Conservation (phyloP, 2,888 invertebrate genomes). For the Caenorhabditis sp. region DNA sequence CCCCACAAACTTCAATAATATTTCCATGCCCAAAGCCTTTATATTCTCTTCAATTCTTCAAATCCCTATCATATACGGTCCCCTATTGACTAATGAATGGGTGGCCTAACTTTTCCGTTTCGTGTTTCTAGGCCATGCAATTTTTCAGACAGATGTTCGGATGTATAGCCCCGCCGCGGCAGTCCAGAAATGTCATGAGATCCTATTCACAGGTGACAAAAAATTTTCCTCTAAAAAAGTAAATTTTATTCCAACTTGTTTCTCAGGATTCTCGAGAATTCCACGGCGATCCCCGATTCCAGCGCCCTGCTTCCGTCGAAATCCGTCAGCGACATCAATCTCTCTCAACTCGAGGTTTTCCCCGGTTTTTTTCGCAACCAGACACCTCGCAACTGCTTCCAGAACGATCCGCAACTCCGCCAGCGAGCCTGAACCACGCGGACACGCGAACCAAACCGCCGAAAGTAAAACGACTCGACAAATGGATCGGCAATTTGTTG, state of each 20-base stretch:
- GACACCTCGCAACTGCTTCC: background rate
- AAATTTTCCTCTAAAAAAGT: too few species aligned
- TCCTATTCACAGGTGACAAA: conserved; percentile 43
- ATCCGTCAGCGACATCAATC: conserved; percentile 23
- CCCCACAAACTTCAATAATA: too few species aligned
- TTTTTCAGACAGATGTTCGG: too few species aligned
- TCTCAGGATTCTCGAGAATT: conserved; percentile 54
- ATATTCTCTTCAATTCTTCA: too few species aligned
- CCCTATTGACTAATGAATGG: too few species aligned
- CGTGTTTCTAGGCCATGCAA: too few species aligned
- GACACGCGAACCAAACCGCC: conserved; percentile 4
- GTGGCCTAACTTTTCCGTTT: too few species aligned
- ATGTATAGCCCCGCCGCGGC: conserved; percentile 52
- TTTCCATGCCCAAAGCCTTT: too few species aligned
- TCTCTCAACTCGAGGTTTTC: conserved; percentile 24
- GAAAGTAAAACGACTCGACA: conserved; percentile 55
- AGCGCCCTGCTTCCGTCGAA: conserved; percentile 31
- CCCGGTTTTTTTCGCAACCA: too few species aligned
- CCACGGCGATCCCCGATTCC: conserved; percentile 53
- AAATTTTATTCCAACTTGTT: background rate
- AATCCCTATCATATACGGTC: too few species aligned
- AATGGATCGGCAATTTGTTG: conserved; percentile 58
- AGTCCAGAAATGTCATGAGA: conserved; percentile 45
- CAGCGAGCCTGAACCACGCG: conserved; percentile 10
- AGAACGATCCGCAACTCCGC: conserved; percentile 54